Evolutionary conservation across 1,140 invertebrate species (phyloP).

Genomic region (Aradophagus sp.): DNA sequence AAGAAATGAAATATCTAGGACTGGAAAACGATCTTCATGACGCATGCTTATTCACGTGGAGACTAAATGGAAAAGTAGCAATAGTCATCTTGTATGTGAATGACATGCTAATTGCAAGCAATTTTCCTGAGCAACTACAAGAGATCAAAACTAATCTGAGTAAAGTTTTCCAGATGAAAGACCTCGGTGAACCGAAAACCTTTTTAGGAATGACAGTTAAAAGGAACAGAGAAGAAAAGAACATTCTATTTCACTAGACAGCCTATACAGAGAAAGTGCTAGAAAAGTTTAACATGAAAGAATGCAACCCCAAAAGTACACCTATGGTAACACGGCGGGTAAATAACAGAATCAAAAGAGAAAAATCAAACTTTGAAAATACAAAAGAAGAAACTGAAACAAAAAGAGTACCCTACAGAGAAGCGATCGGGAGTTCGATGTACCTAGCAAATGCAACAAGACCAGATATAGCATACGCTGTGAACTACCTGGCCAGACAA

Average conservation of each 20-base stretch:
- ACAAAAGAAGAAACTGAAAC: constrained; percentile 34
- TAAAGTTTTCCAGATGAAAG: constrained; percentile 39
- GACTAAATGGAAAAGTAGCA: constrained; percentile 4
- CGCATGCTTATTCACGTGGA: constrained; percentile 25
- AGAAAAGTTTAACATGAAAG: constrained; percentile 58
- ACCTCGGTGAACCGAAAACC: constrained; percentile 29
- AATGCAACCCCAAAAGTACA: constrained; percentile 58
- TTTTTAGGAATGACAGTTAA: constrained; percentile 31
- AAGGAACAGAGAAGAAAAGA: constrained; percentile 23
- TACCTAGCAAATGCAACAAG: constrained; percentile 62
- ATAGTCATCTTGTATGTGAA: constrained; percentile 30
- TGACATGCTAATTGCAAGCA: constrained; percentile 35
- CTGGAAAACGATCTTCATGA: constrained; percentile 37
- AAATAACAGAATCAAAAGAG: constrained; percentile 18
- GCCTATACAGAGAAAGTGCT: constrained; percentile 40
- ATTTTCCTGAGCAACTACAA: constrained; percentile 12
- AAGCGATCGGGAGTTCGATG: constrained; percentile 63
- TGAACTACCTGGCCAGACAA: constrained; percentile 56
- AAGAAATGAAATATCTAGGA: constrained; percentile 27
- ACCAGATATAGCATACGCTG: constrained; percentile 67
- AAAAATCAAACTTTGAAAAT: constrained; percentile 6
- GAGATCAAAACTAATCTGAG: constrained; percentile 26
- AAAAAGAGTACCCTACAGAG: constrained; percentile 55
- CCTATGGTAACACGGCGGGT: constrained; percentile 47
- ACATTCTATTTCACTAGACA: constrained; percentile 9